Conservation (phyloP, 37 sponge, comb jelly and placozoan species). For the Beroe ovata region DNA sequence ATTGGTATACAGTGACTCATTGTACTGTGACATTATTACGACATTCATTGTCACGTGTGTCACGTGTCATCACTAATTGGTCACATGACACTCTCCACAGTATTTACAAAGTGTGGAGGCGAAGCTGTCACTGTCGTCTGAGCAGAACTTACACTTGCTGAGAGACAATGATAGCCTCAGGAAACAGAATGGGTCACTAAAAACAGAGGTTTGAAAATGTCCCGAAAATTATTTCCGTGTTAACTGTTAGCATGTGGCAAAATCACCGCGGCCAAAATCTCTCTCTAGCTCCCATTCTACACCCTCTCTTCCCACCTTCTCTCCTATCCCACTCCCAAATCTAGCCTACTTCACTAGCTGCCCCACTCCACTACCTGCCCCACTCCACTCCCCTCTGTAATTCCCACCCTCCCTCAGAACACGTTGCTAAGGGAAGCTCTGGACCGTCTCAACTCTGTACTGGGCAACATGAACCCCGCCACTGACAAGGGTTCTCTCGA, state of each 20-base stretch:
- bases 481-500: not conserved
- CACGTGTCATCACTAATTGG: no score
- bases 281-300: not conserved
- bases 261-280: no score
- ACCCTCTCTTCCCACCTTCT: not conserved
- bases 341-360: no score
- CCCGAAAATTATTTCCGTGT: no score
- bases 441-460: conserved; percentile 52
- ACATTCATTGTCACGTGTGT: no score
- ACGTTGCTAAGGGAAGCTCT: conserved; percentile 50
- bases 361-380: not conserved
- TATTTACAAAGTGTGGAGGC: conserved; percentile 65
- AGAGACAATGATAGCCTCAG: conserved; percentile 26
- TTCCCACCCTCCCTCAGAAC: conserved; percentile 28
- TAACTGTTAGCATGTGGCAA: no score
- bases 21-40: no score
- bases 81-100: conserved; percentile 5
- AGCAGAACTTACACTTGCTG: conserved; percentile 38
- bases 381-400: not conserved
- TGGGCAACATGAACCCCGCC: conserved; percentile 10
- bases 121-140: conserved; percentile 25
- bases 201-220: conserved; percentile 39
- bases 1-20: no score
- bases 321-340: no score
- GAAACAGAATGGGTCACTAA: conserved; percentile 59